Evolutionary conservation across 53 echinoderm and acorn worm genomes (phyloP), one percentile per base, ranked within the genome.

Genomic region (Crossaster papposus): DNA sequence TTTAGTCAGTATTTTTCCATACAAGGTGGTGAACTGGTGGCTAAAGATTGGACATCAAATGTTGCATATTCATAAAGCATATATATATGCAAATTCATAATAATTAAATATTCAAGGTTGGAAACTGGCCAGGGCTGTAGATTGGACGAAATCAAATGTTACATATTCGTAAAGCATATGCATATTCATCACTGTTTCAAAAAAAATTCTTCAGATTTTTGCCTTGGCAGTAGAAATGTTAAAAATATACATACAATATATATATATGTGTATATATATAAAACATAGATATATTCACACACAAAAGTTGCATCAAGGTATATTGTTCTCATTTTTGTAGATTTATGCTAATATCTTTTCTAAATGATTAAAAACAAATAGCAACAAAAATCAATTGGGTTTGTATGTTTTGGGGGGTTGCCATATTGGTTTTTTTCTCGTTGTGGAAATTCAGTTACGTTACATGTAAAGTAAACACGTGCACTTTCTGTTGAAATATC

Each of bases 181-280:
- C 36, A 28, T 70, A 83, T 83, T 58, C 34, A 54, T 54, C 13
- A 64, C 35, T 64, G 9, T 36, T 36, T n/a, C n/a, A n/a, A n/a
- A n/a, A n/a, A 30, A 55, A 2, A 81, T 73, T 85, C 72, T 85
- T 30, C 24, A 80, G 26, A 30, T 37, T 17, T 87, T 76, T 44
- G 77, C 85, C 85, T 85, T 85, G 54, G 87, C 36, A 8, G 35
- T 87, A 87, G 87, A 77, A 36, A 72, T 53, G 76, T 77, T n/a
- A 76, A 33, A 55, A n/a, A 87, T 76, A 58, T 34, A 55, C 32
- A 87, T 7, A 7, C 5, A 7, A 44, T 44, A 44, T 44, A 9
- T 44, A 9, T 85, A 72, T 76, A 54, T 87, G 37, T 54, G 15
- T 78, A 78, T 78, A 78, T 44, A 78, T 78, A 38, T 15, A 53